Evolutionary conservation across 1,140 invertebrate species (phyloP), one percentile per base, ranked within the genome.

Genomic region (Mizuhopecten yessoensis): DNA sequence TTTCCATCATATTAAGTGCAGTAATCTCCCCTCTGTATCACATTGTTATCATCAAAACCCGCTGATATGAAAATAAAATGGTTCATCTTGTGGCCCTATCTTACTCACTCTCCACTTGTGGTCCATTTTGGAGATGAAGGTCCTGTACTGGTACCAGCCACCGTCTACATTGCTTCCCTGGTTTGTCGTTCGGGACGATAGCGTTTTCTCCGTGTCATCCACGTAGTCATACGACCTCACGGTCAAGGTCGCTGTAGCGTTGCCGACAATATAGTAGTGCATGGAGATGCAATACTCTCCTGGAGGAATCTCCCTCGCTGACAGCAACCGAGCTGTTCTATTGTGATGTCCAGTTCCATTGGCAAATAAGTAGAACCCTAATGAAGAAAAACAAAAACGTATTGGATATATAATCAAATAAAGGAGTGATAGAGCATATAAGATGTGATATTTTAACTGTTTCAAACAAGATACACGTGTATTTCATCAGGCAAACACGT

Each of bases 121-220:
- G n/a, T 9, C 23, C n/a, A 29, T 75, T 29, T 75, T n/a, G 15
- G 3, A 5, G 57, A 3, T 29, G 57, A 29, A 29, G 0, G 57
- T 75, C 57, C 57, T n/a, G 57, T 75, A 75, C n/a, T 75, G 57
- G 57, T 17, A 75, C 57, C 57, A 75, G 23, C 57, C 57, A 75
- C 57, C 57, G 57, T 75, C n/a, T 3, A 75, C n/a, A 75, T 75
- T 75, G n/a, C 57, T 29, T 17, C 86, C 86, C 2, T 3, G 2
- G 34, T 87, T 87, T 1, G 86, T 10, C 33, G 33, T 87, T 7
- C 34, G 13, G 10, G 86, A 20, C 0, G 34, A 39, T 10, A 87
- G 33, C 33, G 86, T 87, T 5, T 1, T 10, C 9, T 87, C 36
- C 11, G 33, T 39, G 36, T 87, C 34, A 33, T 34, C 34, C 15